A percentile compares a stretch with the other conserved stretches of the same genome.
These are phyloP conservation scores for Pristionchus exspectatus DNA, from an alignment of 2,888 invertebrate genomes.

Conservation along the genomic window DNA sequence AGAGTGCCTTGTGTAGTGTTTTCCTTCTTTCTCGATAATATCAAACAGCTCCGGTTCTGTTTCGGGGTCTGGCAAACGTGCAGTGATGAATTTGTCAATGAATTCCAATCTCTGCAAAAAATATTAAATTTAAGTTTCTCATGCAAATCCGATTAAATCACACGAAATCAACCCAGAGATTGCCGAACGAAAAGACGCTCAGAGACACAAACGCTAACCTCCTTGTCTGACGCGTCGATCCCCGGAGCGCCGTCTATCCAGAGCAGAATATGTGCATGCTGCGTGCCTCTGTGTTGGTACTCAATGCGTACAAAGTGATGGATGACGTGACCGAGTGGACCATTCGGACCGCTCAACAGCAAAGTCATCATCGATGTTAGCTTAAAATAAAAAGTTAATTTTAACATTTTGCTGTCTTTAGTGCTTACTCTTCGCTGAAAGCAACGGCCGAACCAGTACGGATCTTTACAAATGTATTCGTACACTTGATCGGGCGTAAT, in stretches of 20 bases:
- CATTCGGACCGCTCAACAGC: too few relatives aligned
- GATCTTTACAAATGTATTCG: constrained; percentile 47
- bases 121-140: too few relatives aligned
- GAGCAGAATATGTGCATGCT: constrained; percentile 56
- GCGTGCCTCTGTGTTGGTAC: constrained; percentile 58
- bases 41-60: constrained; percentile 51
- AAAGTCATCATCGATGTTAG: background rate
- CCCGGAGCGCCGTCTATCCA: constrained; percentile 52
- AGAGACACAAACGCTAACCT: too few relatives aligned
- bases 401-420: too few relatives aligned
- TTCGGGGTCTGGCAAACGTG: constrained; percentile 52
- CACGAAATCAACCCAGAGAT: too few relatives aligned
- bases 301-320: constrained; percentile 57
- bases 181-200: too few relatives aligned
- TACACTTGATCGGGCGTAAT: background rate
- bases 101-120: too few relatives aligned
- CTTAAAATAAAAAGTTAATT: background rate
- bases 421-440: constrained; percentile 26
- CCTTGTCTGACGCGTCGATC: background rate
- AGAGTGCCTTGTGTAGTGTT: background rate
- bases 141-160: too few relatives aligned
- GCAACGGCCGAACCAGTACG: constrained; percentile 48
- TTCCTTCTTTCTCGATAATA: constrained; percentile 24
- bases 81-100: too few relatives aligned
- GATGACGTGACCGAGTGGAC: constrained; percentile 55